Evolutionary conservation across 2,797 vertebrate species (phyloP), one percentile per base, ranked within the genome.

Genomic region (Parauchenoglanis punctatus): DNA sequence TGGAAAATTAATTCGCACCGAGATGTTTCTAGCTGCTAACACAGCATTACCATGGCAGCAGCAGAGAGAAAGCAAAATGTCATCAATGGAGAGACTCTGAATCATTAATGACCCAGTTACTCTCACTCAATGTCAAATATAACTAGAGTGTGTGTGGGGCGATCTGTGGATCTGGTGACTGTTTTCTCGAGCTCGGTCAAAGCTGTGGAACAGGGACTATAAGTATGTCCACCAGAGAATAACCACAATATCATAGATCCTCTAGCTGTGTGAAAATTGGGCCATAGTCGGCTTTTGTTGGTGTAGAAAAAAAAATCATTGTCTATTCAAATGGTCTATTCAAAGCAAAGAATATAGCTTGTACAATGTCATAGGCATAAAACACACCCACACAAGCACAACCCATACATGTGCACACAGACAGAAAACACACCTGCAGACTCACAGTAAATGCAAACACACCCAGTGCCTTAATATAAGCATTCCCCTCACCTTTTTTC

Each of bases 381-480:
- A 73, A 70, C 84, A 85, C 68, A 78, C 81, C 31, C 49, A 92
- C 81, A 49, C 58, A 91, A 15, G 40, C 46, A 65, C 68, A 67
- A 84, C 56, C 31, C 31, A 40, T 46, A 46, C 23, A 46, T n/a
- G 20, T 31, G 1, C 83, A 86, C 25, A 52, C 17, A 68, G n/a
- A 84, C 83, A 70, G 84, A 78, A 70, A 70, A 35, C 54, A 67
- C 88, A 89, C 87, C 87, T 87, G 88, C 68, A 78, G 25, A 83
- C 44, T 76, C 88, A 49, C 85, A 86, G 67, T 10, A 20, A 28
- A 61, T 63, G 81, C 78, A 83, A 84, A 88, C 84, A 89, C 85
- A 58, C 86, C 84, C 76, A 59, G 28, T 61, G 31, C 44, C 68
- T 68, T 77, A 52, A 54, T 56, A 78, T 65, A 35, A 85, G 54